Evolutionary conservation across 37 sponge, comb jelly and placozoan genomes (phyloP).

Genomic region (Oscarella lobularis): DNA sequence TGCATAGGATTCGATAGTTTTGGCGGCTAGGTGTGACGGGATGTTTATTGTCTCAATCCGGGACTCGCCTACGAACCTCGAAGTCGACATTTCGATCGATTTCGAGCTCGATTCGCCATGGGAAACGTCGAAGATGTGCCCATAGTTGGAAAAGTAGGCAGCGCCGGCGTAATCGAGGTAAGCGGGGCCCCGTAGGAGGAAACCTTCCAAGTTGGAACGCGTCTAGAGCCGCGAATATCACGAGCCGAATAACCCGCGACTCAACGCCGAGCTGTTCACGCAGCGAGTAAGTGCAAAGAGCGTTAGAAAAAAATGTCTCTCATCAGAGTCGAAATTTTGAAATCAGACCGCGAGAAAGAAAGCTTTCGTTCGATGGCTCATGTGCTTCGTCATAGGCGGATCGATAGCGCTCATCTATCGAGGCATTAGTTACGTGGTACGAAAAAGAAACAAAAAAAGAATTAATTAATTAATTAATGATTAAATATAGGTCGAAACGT

Average conservation of each 20-base stretch:
- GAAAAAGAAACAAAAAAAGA: background rate
- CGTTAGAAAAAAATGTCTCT: too few relatives aligned
- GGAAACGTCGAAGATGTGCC: background rate
- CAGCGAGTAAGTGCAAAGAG: background rate
- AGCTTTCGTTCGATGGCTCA: background rate
- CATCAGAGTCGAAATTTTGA: background rate
- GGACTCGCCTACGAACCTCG: too few relatives aligned
- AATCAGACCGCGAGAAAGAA: background rate
- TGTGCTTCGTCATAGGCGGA: slow-evolving; percentile 7
- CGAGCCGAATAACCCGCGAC: background rate
- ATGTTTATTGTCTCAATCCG: too few relatives aligned
- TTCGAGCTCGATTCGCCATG: background rate
- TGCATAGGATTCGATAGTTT: too few relatives aligned
- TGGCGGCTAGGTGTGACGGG: too few relatives aligned
- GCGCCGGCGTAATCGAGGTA: background rate
- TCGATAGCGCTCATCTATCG: background rate
- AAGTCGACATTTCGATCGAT: too few relatives aligned
- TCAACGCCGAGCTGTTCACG: background rate
- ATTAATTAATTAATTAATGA: background rate
- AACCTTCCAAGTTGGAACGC: background rate
- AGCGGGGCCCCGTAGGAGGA: too few relatives aligned
- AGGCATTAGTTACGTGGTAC: background rate
- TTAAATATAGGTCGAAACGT: background rate
- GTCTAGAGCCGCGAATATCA: background rate
- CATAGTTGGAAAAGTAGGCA: background rate